Evolutionary conservation across 92 coral and sea anemone species (phyloP).

Genomic region (Palythoa grandis): DNA sequence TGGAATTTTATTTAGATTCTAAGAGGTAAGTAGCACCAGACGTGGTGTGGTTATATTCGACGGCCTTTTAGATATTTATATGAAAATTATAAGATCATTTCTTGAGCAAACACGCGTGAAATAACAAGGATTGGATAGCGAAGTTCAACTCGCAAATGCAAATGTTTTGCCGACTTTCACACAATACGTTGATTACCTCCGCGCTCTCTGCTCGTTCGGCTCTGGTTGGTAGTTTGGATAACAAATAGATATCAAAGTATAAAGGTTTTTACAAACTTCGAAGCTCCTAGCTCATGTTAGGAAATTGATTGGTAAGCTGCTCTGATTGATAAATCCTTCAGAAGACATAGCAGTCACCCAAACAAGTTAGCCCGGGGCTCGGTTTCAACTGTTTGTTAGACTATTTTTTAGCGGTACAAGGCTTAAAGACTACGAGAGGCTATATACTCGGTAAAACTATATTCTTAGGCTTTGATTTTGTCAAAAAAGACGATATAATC

Average conservation of each 20-base stretch:
- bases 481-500: neutral
- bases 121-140: slow-evolving; percentile 2
- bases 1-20: slow-evolving; percentile 24
- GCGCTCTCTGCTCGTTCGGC: slow-evolving; percentile 53
- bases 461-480: neutral
- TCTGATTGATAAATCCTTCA: neutral
- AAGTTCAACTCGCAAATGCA: slow-evolving; percentile 36
- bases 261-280: neutral
- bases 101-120: neutral
- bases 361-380: slow-evolving; percentile 27
- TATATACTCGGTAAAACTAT: neutral
- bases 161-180: slow-evolving; percentile 48
- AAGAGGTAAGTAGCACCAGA: slow-evolving; percentile 16
- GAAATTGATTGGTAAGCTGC: neutral
- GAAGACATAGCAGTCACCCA: slow-evolving; percentile 21
- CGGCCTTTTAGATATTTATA: neutral
- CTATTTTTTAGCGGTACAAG: neutral
- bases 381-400: slow-evolving; percentile 17
- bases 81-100: slow-evolving; percentile 4
- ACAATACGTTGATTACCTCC: slow-evolving; percentile 37
- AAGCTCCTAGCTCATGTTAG: neutral
- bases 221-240: neutral
- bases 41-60: neutral
- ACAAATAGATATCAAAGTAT: slow-evolving; percentile 3
- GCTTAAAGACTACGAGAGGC: neutral